phyloP scores from a whole-genome alignment of 2,888 invertebrate genomes.

The Eilema depressum region DNA sequence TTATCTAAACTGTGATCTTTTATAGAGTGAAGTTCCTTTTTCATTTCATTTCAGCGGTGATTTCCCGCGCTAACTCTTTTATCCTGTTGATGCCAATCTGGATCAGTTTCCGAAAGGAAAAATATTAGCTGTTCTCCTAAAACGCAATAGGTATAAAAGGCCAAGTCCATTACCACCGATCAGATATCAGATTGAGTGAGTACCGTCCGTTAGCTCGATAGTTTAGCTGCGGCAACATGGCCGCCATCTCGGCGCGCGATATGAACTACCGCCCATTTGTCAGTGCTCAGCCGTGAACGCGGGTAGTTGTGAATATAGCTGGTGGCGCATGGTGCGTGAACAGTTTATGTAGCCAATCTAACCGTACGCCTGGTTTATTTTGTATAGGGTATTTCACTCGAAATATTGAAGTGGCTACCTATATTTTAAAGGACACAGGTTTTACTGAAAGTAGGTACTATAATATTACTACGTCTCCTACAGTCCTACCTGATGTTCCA shows the following conservation, averaged over 20 bases:
- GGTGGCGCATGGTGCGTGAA: slow-evolving; percentile 7
- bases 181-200: slow-evolving; percentile 41
- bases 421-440: neutral
- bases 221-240: slow-evolving; percentile 28
- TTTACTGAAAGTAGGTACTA: neutral
- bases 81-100: neutral
- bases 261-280: slow-evolving; percentile 33
- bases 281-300: slow-evolving; percentile 10
- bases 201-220: slow-evolving; percentile 29
- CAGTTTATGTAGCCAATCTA: slow-evolving; percentile 11
- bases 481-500: too few relatives aligned
- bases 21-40: neutral
- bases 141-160: slow-evolving; percentile 5
- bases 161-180: slow-evolving; percentile 23
- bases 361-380: slow-evolving; percentile 1
- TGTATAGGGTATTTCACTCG: neutral
- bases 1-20: neutral
- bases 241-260: slow-evolving; percentile 30
- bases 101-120: slow-evolving; percentile 4
- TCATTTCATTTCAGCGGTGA: neutral
- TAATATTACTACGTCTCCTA: too few relatives aligned
- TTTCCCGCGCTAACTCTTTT: neutral
- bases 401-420: neutral
- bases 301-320: slow-evolving; percentile 13
- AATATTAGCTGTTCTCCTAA: neutral